Conservation (phyloP, 2,888 invertebrate species). For the Geotrupes spiniger region DNA sequence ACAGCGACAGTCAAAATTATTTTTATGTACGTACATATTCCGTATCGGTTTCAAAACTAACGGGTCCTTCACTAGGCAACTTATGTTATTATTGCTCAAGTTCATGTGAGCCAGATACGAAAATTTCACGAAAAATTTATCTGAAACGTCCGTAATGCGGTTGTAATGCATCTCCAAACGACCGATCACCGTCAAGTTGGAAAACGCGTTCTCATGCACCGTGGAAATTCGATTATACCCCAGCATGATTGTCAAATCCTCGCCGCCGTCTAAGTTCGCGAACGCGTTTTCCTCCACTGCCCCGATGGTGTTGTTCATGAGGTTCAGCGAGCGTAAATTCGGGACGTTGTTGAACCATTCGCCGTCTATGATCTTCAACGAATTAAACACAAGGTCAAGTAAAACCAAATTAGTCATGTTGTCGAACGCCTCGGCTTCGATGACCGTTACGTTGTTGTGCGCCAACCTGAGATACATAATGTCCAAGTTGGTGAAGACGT, state of each 20-base stretch:
- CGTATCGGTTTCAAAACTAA: background rate
- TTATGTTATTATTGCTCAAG: constrained; percentile 1
- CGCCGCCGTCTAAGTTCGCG: background rate
- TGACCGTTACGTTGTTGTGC: background rate
- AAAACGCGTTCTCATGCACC: background rate
- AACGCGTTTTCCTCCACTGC: background rate
- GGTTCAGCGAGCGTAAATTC: background rate
- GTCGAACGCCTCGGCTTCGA: constrained; percentile 2
- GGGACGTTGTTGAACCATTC: constrained; percentile 5
- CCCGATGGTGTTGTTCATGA: background rate
- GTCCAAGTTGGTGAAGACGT: constrained; percentile 1
- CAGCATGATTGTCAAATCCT: background rate
- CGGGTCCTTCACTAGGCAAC: background rate
- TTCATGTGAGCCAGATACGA: background rate
- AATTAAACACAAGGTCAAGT: constrained; percentile 2
- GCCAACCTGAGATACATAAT: constrained; percentile 4
- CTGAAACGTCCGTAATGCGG: background rate
- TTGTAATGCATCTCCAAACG: constrained; percentile 1
- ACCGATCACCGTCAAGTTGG: background rate
- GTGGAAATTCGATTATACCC: constrained; percentile 1
- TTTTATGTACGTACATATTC: background rate
- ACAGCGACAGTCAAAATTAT: constrained; percentile 3
- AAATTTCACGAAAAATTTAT: background rate
- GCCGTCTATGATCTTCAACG: constrained; percentile 1
- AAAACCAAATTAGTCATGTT: constrained; percentile 6